Base-by-base conservation (phyloP, 1,140 invertebrate species). In the Drosophila lacertosa region DNA sequence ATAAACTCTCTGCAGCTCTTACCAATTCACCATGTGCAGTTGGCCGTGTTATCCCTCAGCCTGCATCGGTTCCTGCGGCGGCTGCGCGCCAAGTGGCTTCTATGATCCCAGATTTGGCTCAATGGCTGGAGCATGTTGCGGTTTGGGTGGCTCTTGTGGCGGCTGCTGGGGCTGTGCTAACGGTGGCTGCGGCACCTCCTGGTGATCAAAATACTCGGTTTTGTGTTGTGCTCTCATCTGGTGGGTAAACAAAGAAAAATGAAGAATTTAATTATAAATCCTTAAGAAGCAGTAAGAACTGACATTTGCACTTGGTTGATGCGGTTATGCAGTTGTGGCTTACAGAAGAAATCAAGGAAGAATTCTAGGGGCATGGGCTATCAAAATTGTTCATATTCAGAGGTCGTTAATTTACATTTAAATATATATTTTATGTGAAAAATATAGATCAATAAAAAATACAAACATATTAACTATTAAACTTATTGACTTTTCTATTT, bases 341-440 rank as follows among this genome's bases (percentile, higher is more conserved):
- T 50, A 13, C 54, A 54, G 54, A 67, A 67, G 47, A 72, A 66
- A 54, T 44, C 18, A 5, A 50, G 69, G 62, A 67, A 59, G 37
- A 54, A 26, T 53, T n/a, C 18, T 26, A 59, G 20, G 2, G 10
- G 6, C 32, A 9, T 13, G 11, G 32, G 6, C n/a, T 29, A 29
- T 47, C 44, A 44, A 44, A 44, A 44, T 51, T 20, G 33, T 35
- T 20, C n/a, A n/a, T n/a, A n/a, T n/a, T n/a, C n/a, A n/a, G n/a
- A n/a, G n/a, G n/a, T n/a, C n/a, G n/a, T n/a, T n/a, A n/a, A n/a
- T n/a, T n/a, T n/a, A n/a, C n/a, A n/a, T n/a, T n/a, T n/a, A n/a
- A n/a, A n/a, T n/a, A n/a, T n/a, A n/a, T n/a, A n/a, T n/a, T n/a
- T n/a, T n/a, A n/a, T n/a, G n/a, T n/a, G n/a, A n/a, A n/a, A n/a